phyloP scores from a whole-genome alignment of 2,113 vertebrate genomes.

The Prietella phreatophila region DNA sequence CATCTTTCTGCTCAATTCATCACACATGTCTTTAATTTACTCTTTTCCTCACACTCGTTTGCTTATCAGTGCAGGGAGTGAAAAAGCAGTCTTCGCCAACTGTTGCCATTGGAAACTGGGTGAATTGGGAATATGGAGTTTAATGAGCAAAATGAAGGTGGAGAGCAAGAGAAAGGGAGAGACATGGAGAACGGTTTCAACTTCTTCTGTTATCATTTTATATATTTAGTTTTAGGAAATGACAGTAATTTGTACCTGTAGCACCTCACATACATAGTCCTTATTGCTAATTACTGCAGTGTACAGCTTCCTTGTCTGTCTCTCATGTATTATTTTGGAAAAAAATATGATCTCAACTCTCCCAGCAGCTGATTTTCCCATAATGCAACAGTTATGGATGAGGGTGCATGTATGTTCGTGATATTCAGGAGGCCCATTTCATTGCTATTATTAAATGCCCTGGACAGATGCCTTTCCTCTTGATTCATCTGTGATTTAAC shows the following conservation, averaged over 20 bases:
- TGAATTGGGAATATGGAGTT: constrained; percentile 20
- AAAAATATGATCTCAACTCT: neutral
- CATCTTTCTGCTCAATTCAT: constrained; percentile 20
- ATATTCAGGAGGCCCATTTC: constrained; percentile 16
- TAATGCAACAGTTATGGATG: constrained; percentile 21
- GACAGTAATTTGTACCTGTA: constrained; percentile 22
- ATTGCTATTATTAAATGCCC: constrained; percentile 36
- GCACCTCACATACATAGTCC: neutral
- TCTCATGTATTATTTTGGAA: neutral
- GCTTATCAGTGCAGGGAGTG: constrained; percentile 27
- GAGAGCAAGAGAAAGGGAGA: neutral
- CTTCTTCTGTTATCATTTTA: neutral
- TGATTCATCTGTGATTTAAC: constrained; percentile 21
- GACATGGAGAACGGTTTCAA: neutral
- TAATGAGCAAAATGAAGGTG: constrained; percentile 28
- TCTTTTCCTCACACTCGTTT: constrained; percentile 35
- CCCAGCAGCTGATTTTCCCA: neutral
- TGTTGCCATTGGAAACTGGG: constrained; percentile 37
- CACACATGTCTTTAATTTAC: constrained; percentile 39
- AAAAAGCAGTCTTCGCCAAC: constrained; percentile 7
- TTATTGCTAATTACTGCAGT: constrained; percentile 1
- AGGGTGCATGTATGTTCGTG: constrained; percentile 14
- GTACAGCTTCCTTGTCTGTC: neutral
- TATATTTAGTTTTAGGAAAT: constrained; percentile 9
- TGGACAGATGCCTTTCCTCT: constrained; percentile 25